A percentile compares a stretch with the other conserved stretches of the same genome.
Conservation (phyloP, 1,140 invertebrate genomes). For the Drosophila punjabiensis region DNA sequence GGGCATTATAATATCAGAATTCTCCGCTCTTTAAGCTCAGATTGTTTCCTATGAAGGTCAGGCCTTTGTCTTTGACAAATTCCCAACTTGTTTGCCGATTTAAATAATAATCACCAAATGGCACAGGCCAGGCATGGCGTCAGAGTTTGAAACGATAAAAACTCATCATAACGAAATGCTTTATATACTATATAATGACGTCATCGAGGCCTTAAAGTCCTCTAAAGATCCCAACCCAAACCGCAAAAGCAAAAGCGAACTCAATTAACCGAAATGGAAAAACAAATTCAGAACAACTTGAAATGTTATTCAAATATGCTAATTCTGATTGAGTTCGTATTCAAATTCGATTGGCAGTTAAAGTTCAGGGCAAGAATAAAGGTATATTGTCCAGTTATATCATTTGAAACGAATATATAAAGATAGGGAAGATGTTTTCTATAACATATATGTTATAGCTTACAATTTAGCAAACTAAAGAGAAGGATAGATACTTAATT, state of each 20-base stretch:
- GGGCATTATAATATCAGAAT: neutral
- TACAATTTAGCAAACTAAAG: no score
- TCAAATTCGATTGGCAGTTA: constrained; percentile 35
- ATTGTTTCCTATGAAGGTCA: constrained; percentile 32
- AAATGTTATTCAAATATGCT: constrained; percentile 37
- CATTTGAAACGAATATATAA: neutral
- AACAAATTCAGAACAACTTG: constrained; percentile 20
- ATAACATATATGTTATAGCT: no score
- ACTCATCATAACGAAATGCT: constrained; percentile 12
- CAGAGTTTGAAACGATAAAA: constrained; percentile 25
- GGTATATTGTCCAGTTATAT: neutral
- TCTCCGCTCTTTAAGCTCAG: constrained; percentile 18
- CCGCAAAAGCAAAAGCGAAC: constrained; percentile 19
- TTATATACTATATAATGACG: constrained; percentile 12
- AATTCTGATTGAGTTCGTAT: constrained; percentile 33
- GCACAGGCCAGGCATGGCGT: constrained; percentile 23
- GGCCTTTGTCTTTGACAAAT: constrained; percentile 2
- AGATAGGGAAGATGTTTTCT: neutral
- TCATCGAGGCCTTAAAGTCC: constrained; percentile 16
- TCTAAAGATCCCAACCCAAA: constrained; percentile 19
- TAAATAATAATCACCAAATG: constrained; percentile 42
- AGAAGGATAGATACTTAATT: no score
- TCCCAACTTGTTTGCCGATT: constrained; percentile 46
- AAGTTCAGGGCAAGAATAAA: constrained; percentile 35
- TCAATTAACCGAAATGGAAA: constrained; percentile 46